Conservation (phyloP, 2,113 vertebrate species). For the Chascanopsetta lugubris region DNA sequence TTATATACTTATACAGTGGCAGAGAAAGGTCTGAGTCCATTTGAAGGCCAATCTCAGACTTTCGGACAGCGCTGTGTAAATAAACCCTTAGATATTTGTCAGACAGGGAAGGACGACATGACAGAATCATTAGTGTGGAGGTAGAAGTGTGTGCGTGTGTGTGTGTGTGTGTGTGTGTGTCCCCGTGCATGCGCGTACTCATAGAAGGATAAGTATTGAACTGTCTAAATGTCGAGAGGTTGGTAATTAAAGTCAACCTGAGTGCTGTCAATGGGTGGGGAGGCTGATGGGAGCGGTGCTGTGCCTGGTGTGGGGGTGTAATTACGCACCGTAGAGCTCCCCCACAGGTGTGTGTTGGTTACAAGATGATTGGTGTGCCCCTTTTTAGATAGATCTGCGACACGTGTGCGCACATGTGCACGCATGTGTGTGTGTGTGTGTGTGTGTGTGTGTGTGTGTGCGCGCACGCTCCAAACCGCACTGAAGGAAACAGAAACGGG, state of each 20-base stretch:
- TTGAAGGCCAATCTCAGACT: not conserved
- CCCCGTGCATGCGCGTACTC: too few relatives aligned
- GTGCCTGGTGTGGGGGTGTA: conserved; percentile 42
- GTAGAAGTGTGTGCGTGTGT: conserved; percentile 32
- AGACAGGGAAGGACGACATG: conserved; percentile 55
- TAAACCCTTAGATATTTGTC: conserved; percentile 28
- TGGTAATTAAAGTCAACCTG: conserved; percentile 66
- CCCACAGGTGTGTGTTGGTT: conserved; percentile 34
- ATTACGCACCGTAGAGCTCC: conserved; percentile 55
- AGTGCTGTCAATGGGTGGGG: conserved; percentile 62
- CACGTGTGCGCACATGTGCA: conserved; percentile 37
- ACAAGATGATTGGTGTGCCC: conserved; percentile 33
- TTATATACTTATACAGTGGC: too few relatives aligned
- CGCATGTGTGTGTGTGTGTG: conserved; percentile 10
- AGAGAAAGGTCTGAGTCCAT: not conserved
- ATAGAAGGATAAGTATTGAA: conserved; percentile 39
- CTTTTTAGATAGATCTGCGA: conserved; percentile 26
- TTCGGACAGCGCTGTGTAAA: conserved; percentile 5
- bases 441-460: conserved; percentile 12
- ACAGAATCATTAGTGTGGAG: conserved; percentile 33
- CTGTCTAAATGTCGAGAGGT: conserved; percentile 62
- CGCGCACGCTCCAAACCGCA: conserved; percentile 7
- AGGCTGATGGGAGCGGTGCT: conserved; percentile 49
- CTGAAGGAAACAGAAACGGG: conserved; percentile 3
- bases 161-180: conserved; percentile 1